Evolutionary conservation across 1,140 invertebrate genomes (phyloP), one percentile per base, ranked within the genome.

Genomic region (Atta cephalotes): DNA sequence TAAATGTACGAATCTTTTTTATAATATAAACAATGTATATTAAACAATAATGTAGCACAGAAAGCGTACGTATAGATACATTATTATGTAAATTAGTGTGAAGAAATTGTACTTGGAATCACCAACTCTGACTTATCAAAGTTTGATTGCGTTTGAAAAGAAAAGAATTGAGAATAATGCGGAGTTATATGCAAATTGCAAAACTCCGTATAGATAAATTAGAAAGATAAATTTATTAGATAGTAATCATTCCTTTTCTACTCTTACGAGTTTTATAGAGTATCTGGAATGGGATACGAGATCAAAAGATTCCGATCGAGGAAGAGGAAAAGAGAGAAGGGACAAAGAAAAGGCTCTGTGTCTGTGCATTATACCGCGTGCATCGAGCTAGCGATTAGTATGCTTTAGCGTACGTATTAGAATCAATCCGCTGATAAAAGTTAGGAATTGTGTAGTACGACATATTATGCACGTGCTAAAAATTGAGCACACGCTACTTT

Each of bases 311-410:
- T 7, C n/a, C 16, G 21, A 60, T 35, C 12, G 56, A 62, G 68
- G 53, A 62, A 62, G 18, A 74, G 39, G 56, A 62, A 74, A 62
- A 31, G 39, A 84, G 70, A 60, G 9, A 74, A 16, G 56, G 60
- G n/a, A 74, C 6, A n/a, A 60, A 60, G 31, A 60, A 49, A 21
- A 6, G 6, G 18, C 12, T 51, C 49, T 51, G 14, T 51, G 49
- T 35, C 25, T 56, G 18, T 68, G 28, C 56, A 84, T 84, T 60
- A 56, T 62, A 84, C 4, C 80, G 56, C 56, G 80, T 74, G 80
- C 56, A 82, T 74, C 39, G 80, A 84, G 14, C 39, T 63, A 76
- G 70, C 35, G 39, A 84, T 74, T 84, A 84, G 70, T 84, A 62
- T 77, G 51, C 39, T 28, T 76, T 84, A 74, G 56, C 16, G 39